Percentiles rank a stretch among this genome's conserved stretches.
phyloP scores from a whole-genome alignment of 2,888 invertebrate species.

The Osmoderma eremita region DNA sequence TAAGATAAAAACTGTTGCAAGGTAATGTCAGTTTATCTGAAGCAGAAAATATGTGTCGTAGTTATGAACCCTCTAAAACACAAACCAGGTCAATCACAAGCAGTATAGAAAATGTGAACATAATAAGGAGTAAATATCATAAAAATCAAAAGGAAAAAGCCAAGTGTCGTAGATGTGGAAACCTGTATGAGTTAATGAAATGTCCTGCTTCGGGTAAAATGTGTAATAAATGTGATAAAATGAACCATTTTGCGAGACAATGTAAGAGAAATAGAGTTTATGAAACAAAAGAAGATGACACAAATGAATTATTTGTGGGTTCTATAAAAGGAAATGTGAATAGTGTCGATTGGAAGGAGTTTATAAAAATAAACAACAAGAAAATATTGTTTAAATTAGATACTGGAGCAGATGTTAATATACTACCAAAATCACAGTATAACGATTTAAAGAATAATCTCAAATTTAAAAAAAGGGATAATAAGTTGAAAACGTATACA shows the following conservation, averaged over 20 bases:
- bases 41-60: too few species aligned
- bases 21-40: too few species aligned
- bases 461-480: slow-evolving; percentile 14
- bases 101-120: too few species aligned
- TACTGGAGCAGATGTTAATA: slow-evolving; percentile 44
- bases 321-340: slow-evolving; percentile 13
- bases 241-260: slow-evolving; percentile 17
- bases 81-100: too few species aligned
- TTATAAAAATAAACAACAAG: slow-evolving; percentile 10
- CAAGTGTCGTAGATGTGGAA: slow-evolving; percentile 5
- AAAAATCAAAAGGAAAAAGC: slow-evolving; percentile 18
- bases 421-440: too few species aligned
- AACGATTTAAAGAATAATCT: slow-evolving; percentile 24
- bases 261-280: slow-evolving; percentile 23
- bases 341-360: too few species aligned
- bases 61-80: too few species aligned
- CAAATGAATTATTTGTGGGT: not conserved
- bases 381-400: slow-evolving; percentile 44
- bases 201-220: slow-evolving; percentile 21
- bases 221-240: slow-evolving; percentile 26
- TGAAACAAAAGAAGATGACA: slow-evolving; percentile 10
- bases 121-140: too few species aligned
- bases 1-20: too few species aligned
- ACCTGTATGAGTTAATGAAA: not conserved
- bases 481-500: slow-evolving; percentile 14